These are phyloP conservation scores for Ips nitidus DNA, from an alignment of 1,140 invertebrate species.

Conservation along the genomic window DNA sequence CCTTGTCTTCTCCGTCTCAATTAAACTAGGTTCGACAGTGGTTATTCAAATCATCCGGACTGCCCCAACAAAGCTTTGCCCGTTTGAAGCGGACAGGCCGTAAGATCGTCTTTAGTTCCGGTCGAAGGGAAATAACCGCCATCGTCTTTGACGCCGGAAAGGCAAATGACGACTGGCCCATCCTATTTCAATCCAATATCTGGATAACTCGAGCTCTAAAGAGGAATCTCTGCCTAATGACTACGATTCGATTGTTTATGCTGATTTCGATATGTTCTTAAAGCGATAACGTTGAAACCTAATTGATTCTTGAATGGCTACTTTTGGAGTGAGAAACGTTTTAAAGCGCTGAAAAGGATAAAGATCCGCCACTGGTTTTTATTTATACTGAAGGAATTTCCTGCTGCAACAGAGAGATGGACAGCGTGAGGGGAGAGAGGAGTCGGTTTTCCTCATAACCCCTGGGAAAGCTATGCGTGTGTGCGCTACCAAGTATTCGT, in stretches of 20 bases:
- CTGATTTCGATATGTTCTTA: not conserved
- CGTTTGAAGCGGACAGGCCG: constrained; percentile 31
- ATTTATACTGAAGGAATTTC: constrained; percentile 17
- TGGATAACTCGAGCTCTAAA: constrained; percentile 21
- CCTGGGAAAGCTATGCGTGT: constrained; percentile 49
- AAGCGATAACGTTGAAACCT: no score
- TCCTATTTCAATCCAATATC: constrained; percentile 36
- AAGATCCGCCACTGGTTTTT: constrained; percentile 11
- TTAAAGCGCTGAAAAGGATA: no score
- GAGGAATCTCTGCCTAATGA: constrained; percentile 12
- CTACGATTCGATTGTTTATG: constrained; percentile 8
- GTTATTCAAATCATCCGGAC: constrained; percentile 35
- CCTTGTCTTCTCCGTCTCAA: constrained; percentile 31
- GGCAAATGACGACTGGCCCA: constrained; percentile 31
- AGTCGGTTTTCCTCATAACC: constrained; percentile 32
- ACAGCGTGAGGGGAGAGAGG: constrained; percentile 3
- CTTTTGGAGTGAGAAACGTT: no score
- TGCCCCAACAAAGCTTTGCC: constrained; percentile 26
- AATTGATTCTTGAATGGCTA: no score
- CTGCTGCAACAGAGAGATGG: constrained; percentile 23
- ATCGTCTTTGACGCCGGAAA: constrained; percentile 33
- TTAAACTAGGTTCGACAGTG: constrained; percentile 27
- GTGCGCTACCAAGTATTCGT: constrained; percentile 53
- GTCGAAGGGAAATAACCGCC: constrained; percentile 31
- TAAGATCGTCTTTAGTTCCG: constrained; percentile 34